These are phyloP conservation scores for Anaspis maculata DNA, from an alignment of 2,888 invertebrate species.

Conservation along the genomic window DNA sequence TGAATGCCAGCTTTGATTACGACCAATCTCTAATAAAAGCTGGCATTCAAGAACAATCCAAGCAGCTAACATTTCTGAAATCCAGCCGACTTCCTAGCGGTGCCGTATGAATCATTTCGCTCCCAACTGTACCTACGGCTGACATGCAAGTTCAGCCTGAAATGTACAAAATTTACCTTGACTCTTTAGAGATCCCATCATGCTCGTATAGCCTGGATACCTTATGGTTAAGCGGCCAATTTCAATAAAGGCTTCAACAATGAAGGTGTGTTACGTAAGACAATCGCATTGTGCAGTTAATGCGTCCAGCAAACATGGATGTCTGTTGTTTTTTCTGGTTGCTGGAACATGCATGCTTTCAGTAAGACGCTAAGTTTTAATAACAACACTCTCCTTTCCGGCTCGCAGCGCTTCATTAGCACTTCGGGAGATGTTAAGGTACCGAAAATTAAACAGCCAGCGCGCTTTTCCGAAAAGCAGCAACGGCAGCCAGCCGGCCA, in stretches of 20 bases:
- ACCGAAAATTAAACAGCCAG: constrained; percentile 14
- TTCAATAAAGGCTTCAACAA: background rate
- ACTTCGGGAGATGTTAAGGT: constrained; percentile 12
- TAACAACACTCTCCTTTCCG: constrained; percentile 12
- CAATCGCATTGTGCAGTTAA: constrained; percentile 16
- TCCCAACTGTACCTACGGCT: too few relatives aligned
- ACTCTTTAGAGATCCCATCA: too few relatives aligned
- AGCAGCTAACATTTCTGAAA: too few relatives aligned
- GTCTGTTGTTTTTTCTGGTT: constrained; percentile 26
- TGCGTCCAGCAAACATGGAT: constrained; percentile 8
- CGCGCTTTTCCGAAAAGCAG: constrained; percentile 17
- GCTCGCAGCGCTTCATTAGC: constrained; percentile 13
- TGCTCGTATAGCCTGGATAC: too few relatives aligned
- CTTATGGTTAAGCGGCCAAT: background rate
- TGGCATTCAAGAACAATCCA: too few relatives aligned
- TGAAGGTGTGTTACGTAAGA: constrained; percentile 8
- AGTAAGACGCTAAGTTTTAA: constrained; percentile 27
- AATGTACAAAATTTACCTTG: too few relatives aligned
- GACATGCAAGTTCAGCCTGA: too few relatives aligned
- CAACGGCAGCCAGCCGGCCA: too few relatives aligned
- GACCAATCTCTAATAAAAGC: too few relatives aligned
- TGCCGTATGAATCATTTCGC: too few relatives aligned
- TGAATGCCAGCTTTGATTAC: too few relatives aligned
- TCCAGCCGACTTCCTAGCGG: too few relatives aligned
- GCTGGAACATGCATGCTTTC: constrained; percentile 31